These are phyloP conservation scores for Pollenia griseotomentosa DNA, from an alignment of 2,888 invertebrate species.

Conservation along the genomic window DNA sequence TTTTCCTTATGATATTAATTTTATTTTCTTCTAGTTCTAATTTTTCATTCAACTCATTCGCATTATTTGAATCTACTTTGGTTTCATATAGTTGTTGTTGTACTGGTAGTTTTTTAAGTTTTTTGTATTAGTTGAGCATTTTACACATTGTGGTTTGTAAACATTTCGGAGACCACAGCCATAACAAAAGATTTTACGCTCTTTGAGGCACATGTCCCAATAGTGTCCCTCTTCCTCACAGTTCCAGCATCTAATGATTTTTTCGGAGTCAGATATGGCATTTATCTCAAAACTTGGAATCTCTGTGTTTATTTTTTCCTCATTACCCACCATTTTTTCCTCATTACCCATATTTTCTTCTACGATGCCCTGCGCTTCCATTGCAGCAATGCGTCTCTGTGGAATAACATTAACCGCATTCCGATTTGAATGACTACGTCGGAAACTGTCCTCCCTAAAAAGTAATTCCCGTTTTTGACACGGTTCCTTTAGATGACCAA, in stretches of 20 bases:
- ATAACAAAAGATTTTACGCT: conserved; percentile 40
- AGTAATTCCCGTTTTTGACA: neutral
- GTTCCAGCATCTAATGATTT: conserved; percentile 39
- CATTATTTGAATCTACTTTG: neutral
- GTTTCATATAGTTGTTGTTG: neutral
- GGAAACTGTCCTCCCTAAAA: neutral
- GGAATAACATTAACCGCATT: neutral
- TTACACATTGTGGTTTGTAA: conserved; percentile 36
- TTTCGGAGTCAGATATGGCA: neutral
- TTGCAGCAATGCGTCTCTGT: neutral
- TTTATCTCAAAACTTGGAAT: conserved; percentile 1
- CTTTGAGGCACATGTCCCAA: conserved; percentile 25
- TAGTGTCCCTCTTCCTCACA: conserved; percentile 33
- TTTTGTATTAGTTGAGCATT: neutral
- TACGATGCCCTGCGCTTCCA: neutral
- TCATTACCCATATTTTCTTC: neutral
- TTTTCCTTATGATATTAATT: neutral
- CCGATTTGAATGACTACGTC: neutral
- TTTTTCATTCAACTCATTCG: neutral
- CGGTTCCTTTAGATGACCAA: neutral
- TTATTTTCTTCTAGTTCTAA: neutral
- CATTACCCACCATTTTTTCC: neutral
- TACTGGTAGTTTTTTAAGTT: conserved; percentile 17
- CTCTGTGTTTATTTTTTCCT: neutral
- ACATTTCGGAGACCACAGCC: conserved; percentile 34